These are phyloP conservation scores for Eristalis pertinax DNA, from an alignment of 2,888 invertebrate genomes.

Conservation along the genomic window DNA sequence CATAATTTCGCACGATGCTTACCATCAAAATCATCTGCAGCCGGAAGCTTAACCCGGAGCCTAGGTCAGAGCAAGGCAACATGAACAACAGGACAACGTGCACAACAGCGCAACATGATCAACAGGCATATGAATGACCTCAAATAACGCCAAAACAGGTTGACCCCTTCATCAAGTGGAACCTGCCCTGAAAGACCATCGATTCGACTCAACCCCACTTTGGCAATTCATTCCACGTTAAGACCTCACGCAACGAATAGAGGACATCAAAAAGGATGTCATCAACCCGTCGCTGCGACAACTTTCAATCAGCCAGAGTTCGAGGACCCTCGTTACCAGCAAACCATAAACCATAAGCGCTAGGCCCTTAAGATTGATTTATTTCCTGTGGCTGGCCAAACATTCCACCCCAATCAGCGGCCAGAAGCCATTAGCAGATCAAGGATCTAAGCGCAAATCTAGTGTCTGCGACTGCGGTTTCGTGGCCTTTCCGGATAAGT, in stretches of 20 bases:
- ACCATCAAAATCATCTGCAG: too few species aligned
- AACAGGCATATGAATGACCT: too few species aligned
- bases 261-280: background rate
- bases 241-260: background rate
- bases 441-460: background rate
- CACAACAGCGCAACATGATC: too few species aligned
- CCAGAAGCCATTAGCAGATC: background rate
- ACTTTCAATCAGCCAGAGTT: background rate
- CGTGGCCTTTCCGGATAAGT: slow-evolving; percentile 51
- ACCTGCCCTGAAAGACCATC: too few species aligned
- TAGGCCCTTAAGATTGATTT: background rate
- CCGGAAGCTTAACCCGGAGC: too few species aligned
- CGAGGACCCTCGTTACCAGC: background rate
- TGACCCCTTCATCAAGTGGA: too few species aligned
- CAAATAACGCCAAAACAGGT: too few species aligned
- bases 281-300: background rate
- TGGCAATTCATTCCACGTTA: background rate
- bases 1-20: too few species aligned
- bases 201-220: background rate
- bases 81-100: too few species aligned
- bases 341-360: background rate
- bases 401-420: background rate
- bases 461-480: slow-evolving; percentile 32
- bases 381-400: background rate
- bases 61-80: too few species aligned